Percentiles rank a stretch among this genome's conserved stretches.
Conservation (phyloP, 2,113 vertebrate species). For the Coracopsis vasa region DNA sequence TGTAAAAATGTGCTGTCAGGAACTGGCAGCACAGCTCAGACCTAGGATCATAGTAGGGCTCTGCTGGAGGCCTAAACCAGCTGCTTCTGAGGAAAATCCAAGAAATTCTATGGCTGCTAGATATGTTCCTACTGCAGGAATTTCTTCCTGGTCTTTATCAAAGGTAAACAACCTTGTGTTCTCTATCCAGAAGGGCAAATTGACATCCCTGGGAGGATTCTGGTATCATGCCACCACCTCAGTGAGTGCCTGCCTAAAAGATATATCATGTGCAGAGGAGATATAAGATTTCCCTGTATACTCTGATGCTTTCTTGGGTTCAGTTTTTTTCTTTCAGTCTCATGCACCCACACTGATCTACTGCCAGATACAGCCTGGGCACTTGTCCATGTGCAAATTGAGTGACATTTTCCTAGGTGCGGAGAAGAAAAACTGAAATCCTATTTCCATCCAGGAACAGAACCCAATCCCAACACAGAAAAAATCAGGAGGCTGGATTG, state of each 20-base stretch:
- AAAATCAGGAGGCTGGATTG: not conserved
- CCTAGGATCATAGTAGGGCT: not conserved
- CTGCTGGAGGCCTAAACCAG: not conserved
- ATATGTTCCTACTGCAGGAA: not conserved
- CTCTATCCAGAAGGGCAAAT: not conserved
- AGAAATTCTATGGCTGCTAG: not conserved
- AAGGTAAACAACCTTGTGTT: not conserved
- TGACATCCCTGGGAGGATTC: not conserved
- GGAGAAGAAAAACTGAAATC: constrained; percentile 16
- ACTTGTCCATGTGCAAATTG: not conserved
- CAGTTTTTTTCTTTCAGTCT: not conserved
- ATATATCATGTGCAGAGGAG: not conserved
- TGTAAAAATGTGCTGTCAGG: not conserved
- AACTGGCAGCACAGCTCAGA: not conserved
- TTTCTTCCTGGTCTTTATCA: not conserved
- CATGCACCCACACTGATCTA: not conserved
- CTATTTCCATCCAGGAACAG: not conserved
- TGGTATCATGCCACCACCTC: not conserved
- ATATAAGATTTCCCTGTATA: not conserved
- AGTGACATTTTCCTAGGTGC: not conserved
- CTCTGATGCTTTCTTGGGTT: not conserved
- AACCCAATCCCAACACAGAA: not conserved
- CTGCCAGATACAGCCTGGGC: not conserved
- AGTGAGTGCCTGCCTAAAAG: not conserved
- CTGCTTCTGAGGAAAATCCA: not conserved